These are phyloP conservation scores for Pyrocephalus nanus DNA, from an alignment of 2,797 vertebrate genomes.

Conservation along the genomic window DNA sequence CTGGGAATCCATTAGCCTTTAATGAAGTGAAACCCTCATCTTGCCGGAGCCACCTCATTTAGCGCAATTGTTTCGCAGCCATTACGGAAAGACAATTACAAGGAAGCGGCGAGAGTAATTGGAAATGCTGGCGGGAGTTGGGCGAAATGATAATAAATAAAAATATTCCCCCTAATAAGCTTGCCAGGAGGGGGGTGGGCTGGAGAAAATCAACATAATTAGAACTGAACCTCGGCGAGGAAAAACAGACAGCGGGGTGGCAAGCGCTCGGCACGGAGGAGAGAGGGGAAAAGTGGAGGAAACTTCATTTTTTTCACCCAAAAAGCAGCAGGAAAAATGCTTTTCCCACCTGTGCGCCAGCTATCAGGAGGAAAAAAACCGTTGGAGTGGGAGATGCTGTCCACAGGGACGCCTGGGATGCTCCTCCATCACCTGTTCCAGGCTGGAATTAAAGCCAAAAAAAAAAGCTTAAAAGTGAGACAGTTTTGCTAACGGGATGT, in stretches of 20 bases:
- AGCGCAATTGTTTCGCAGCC: constrained; percentile 99
- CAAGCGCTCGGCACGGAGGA: constrained; percentile 64
- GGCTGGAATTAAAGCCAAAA: background rate
- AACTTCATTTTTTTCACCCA: constrained; percentile 23
- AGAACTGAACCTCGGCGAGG: constrained; percentile 92
- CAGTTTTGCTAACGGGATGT: background rate
- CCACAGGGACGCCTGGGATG: background rate
- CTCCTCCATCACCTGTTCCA: background rate
- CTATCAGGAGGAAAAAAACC: rapidly evolving
- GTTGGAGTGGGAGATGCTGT: background rate
- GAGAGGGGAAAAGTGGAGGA: constrained; percentile 50
- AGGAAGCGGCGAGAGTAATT: constrained; percentile 99
- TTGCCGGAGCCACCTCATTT: constrained; percentile 99
- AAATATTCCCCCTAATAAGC: constrained; percentile 99
- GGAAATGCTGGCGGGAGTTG: constrained; percentile 99
- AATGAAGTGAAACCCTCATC: constrained; percentile 99
- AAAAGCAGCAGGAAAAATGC: background rate
- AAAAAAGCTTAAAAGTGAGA: background rate
- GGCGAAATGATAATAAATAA: constrained; percentile 99
- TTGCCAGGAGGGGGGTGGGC: constrained; percentile 90
- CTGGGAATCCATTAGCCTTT: constrained; percentile 97
- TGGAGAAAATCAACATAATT: constrained; percentile 99
- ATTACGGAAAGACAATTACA: constrained; percentile 99
- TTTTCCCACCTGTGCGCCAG: background rate
- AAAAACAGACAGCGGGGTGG: constrained; percentile 83